phyloP scores from a whole-genome alignment of 2,797 vertebrate species.

The Chaetodon trifasciatus region DNA sequence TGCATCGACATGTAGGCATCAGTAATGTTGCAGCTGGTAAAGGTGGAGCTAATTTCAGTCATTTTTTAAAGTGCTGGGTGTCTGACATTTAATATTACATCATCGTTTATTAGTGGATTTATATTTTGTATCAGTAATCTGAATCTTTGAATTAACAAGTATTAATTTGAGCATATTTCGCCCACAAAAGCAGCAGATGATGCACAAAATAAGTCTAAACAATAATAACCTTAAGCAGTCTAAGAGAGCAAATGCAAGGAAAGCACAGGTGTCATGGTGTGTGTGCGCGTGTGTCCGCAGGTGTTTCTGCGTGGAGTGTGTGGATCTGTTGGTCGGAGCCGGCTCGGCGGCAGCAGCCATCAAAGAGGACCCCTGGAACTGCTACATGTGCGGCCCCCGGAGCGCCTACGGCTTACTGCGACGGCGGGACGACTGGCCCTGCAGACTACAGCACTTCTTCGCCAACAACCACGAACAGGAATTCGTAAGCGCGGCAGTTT shows the following conservation, averaged over 20 bases:
- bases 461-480: conserved; percentile 94
- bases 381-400: conserved; percentile 93
- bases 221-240: background rate
- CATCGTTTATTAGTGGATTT: background rate
- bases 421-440: conserved; percentile 93
- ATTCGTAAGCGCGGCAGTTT: conserved; percentile 86
- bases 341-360: conserved; percentile 90
- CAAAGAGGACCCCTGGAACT: conserved; percentile 95
- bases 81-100: no score
- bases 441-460: conserved; percentile 93
- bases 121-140: background rate
- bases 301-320: conserved; percentile 97
- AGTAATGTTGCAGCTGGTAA: background rate
- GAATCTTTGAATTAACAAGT: background rate
- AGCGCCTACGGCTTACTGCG: conserved; percentile 86
- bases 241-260: background rate
- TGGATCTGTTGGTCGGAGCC: conserved; percentile 91
- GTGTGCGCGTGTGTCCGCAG: conserved; percentile 71
- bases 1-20: background rate
- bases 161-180: background rate
- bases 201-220: background rate
- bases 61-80: no score
- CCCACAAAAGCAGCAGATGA: background rate
- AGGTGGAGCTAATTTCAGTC: no score
- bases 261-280: background rate